A percentile compares a stretch with the other conserved stretches of the same genome.
Evolutionary conservation across 2,888 invertebrate species (phyloP).

Genomic region (Eubasilissa splendida): DNA sequence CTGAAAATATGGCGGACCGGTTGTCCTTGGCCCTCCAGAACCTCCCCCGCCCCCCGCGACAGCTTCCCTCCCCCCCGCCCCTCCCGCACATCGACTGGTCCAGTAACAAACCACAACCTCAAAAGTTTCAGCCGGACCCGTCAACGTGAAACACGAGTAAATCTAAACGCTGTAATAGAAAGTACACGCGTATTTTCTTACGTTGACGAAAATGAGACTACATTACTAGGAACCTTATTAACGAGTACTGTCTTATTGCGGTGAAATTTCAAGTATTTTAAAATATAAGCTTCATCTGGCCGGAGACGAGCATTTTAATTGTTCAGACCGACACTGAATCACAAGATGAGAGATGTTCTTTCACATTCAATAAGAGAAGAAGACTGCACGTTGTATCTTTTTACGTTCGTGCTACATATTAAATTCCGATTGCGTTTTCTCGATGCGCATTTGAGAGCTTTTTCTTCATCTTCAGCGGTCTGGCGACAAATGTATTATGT

Average conservation of each 20-base stretch:
- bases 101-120: conserved; percentile 2
- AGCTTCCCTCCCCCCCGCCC: conserved; percentile 7
- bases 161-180: neutral
- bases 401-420: neutral
- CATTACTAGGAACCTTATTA: neutral
- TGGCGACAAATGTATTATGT: conserved; percentile 53
- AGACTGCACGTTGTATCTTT: neutral
- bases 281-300: neutral
- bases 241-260: neutral
- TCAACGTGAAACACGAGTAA: neutral
- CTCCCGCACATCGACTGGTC: neutral
- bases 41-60: conserved; percentile 18
- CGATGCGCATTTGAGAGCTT: neutral
- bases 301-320: neutral
- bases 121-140: neutral
- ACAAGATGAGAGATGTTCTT: too few relatives aligned
- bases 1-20: conserved; percentile 54
- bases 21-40: conserved; percentile 53
- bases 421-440: neutral
- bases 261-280: neutral
- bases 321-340: too few relatives aligned
- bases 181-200: neutral
- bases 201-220: neutral
- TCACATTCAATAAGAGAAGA: too few relatives aligned
- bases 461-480: conserved; percentile 32